Percentiles rank a stretch among this genome's conserved stretches.
Evolutionary conservation across 2,113 vertebrate species (phyloP).

Genomic region (Crotalus helleri): DNA sequence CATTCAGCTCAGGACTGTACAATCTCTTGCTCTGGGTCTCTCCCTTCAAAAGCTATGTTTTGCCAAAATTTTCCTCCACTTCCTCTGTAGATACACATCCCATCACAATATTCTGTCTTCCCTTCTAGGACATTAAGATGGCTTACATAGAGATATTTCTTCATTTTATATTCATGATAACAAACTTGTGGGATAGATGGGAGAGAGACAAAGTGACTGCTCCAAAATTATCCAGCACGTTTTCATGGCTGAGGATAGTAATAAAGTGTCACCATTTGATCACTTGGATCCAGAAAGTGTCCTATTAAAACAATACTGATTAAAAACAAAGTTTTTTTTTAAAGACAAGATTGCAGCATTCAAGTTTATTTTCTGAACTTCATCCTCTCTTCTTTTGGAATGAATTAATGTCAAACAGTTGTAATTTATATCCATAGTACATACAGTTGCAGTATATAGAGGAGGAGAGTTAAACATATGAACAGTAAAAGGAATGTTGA

Average conservation of each 20-base stretch:
- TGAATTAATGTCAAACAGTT: neutral
- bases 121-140: neutral
- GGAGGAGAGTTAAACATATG: neutral
- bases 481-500: neutral
- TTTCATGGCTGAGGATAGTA: neutral
- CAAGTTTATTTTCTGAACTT: neutral
- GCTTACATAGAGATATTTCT: neutral
- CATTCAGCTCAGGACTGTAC: no score
- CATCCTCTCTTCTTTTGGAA: neutral
- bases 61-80: no score
- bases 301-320: neutral
- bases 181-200: neutral
- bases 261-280: neutral
- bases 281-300: neutral
- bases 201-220: neutral
- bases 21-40: no score
- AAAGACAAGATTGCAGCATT: neutral
- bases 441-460: neutral
- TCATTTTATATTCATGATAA: neutral
- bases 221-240: neutral
- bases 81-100: no score
- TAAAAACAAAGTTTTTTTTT: neutral
- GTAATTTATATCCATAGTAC: neutral
- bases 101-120: neutral
- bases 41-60: no score